Conservation (phyloP, 2,888 invertebrate genomes). For the Listrodromus nycthemerus region DNA sequence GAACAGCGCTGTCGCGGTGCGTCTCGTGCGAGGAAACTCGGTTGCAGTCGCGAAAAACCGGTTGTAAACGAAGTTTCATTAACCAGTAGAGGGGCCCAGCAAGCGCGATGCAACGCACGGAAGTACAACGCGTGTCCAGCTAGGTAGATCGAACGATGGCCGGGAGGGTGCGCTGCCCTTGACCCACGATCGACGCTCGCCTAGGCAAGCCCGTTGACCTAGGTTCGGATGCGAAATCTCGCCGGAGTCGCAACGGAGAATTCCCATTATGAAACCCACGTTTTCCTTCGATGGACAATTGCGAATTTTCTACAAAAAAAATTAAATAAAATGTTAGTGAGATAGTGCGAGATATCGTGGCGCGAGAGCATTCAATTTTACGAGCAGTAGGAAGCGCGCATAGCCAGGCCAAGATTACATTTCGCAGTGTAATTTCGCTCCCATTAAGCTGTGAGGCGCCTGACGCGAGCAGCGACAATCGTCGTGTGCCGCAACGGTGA, state of each 20-base stretch:
- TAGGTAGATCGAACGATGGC: not conserved
- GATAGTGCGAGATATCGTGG: not conserved
- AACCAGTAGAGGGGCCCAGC: not conserved
- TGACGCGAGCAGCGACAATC: not conserved
- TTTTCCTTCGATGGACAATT: not conserved
- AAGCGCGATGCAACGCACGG: not conserved
- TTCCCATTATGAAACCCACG: not conserved
- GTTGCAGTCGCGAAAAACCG: conserved; percentile 8
- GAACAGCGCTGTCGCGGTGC: too few species aligned
- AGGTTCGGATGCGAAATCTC: not conserved
- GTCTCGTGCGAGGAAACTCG: not conserved
- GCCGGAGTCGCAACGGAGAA: not conserved
- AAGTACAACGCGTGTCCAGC: not conserved
- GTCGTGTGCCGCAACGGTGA: not conserved
- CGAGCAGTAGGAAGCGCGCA: not conserved
- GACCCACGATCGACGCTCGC: conserved; percentile 28
- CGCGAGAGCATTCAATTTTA: not conserved
- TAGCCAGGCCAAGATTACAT: not conserved
- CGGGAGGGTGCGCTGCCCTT: conserved; percentile 25
- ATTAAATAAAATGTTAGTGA: too few species aligned
- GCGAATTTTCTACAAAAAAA: not conserved
- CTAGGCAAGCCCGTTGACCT: conserved; percentile 5
- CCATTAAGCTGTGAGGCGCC: not conserved
- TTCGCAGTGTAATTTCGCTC: not conserved
- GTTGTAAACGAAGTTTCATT: conserved; percentile 16